Conservation (phyloP, 2,797 vertebrate genomes). For the Enoplosus armatus region DNA sequence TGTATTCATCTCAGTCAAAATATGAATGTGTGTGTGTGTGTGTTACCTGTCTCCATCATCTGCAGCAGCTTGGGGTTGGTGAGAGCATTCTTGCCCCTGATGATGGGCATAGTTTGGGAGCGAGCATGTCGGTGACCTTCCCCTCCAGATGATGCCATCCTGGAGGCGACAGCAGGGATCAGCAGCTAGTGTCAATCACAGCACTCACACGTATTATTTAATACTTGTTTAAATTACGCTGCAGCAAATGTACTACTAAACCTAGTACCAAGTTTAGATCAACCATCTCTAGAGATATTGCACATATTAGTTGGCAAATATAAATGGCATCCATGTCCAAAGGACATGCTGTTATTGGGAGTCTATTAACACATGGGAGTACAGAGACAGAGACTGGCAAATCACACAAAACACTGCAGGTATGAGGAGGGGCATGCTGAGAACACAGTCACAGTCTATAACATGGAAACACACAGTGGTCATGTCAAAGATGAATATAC, state of each 20-base stretch:
- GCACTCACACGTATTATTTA: neutral
- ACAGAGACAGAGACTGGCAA: slow-evolving; percentile 50
- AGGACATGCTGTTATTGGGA: slow-evolving; percentile 50
- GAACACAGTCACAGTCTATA: slow-evolving; percentile 66
- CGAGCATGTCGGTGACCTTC: slow-evolving; percentile 95
- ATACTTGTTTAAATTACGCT: slow-evolving; percentile 4
- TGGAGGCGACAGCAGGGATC: slow-evolving; percentile 66
- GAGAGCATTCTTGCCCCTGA: slow-evolving; percentile 95
- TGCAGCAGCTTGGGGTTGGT: slow-evolving; percentile 97
- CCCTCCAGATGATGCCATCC: slow-evolving; percentile 92
- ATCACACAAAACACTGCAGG: slow-evolving; percentile 66
- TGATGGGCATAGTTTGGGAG: slow-evolving; percentile 98
- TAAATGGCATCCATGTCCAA: slow-evolving; percentile 33
- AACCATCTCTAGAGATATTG: neutral
- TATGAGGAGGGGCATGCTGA: slow-evolving; percentile 76
- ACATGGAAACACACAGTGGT: slow-evolving; percentile 63
- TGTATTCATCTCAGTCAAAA: neutral
- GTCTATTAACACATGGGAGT: slow-evolving; percentile 45
- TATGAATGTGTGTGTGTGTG: slow-evolving; percentile 8
- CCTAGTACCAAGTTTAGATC: neutral
- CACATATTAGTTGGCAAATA: slow-evolving; percentile 30
- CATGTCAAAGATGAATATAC: slow-evolving; percentile 68
- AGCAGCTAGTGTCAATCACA: slow-evolving; percentile 21
- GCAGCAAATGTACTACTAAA: slow-evolving; percentile 6
- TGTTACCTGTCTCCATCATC: slow-evolving; percentile 92